phyloP scores from a whole-genome alignment of 2,888 invertebrate genomes.

The Glyphotaelius pellucidus region DNA sequence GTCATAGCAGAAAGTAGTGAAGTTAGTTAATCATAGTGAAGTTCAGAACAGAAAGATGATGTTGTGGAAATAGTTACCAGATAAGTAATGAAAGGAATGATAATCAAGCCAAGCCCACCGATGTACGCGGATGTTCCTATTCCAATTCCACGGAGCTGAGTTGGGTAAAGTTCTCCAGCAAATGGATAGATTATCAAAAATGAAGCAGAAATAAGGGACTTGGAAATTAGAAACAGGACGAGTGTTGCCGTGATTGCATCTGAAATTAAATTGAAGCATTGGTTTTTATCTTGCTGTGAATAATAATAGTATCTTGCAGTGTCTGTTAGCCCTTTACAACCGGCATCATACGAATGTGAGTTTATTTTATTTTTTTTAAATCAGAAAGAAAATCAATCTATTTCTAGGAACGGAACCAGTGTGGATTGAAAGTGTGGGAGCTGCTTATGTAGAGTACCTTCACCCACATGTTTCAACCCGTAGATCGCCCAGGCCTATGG shows the following conservation, averaged over 20 bases:
- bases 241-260: constrained; percentile 87
- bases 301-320: neutral
- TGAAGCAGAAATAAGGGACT: constrained; percentile 93
- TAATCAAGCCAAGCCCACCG: constrained; percentile 90
- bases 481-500: too few relatives aligned
- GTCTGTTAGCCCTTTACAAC: too few relatives aligned
- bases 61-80: constrained; percentile 79
- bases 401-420: too few relatives aligned
- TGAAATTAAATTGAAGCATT: constrained; percentile 68
- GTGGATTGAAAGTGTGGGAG: too few relatives aligned
- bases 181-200: constrained; percentile 95
- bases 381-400: too few relatives aligned
- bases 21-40: too few relatives aligned
- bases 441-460: too few relatives aligned
- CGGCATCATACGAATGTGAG: too few relatives aligned
- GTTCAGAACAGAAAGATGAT: neutral
- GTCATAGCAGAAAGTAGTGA: neutral
- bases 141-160: constrained; percentile 91
- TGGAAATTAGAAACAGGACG: constrained; percentile 87
- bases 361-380: too few relatives aligned
- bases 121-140: constrained; percentile 95
- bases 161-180: constrained; percentile 94
- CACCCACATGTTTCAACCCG: too few relatives aligned
- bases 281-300: neutral
- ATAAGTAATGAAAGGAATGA: constrained; percentile 94